These are phyloP conservation scores for Caenorhabditis wallacei DNA, from an alignment of 2,888 invertebrate species.

Conservation along the genomic window DNA sequence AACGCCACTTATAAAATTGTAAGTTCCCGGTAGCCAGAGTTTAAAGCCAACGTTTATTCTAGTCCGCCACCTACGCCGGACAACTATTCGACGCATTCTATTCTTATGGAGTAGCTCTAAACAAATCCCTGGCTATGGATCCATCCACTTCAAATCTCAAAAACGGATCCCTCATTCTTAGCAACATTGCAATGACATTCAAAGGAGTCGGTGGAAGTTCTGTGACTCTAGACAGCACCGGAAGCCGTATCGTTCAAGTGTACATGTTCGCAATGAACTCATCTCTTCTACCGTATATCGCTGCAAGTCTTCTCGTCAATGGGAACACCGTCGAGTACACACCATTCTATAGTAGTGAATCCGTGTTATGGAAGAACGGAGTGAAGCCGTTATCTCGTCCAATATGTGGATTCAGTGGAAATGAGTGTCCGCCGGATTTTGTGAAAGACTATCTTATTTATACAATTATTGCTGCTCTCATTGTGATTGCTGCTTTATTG, in stretches of 20 bases:
- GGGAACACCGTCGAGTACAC: slow-evolving; percentile 14
- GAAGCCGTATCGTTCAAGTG: slow-evolving; percentile 58
- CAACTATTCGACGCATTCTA: slow-evolving; percentile 65
- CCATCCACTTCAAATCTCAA: slow-evolving; percentile 46
- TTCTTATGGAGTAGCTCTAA: slow-evolving; percentile 56
- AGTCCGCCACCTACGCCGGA: slow-evolving; percentile 57
- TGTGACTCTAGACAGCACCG: slow-evolving; percentile 47
- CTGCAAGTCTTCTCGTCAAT: slow-evolving; percentile 45
- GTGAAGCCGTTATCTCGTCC: slow-evolving; percentile 48
- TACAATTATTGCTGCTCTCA: slow-evolving; percentile 62
- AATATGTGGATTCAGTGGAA: slow-evolving; percentile 69
- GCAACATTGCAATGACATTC: slow-evolving; percentile 50
- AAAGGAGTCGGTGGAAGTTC: slow-evolving; percentile 45
- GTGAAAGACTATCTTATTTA: slow-evolving; percentile 69
- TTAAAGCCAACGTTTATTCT: not conserved
- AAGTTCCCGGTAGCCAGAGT: not conserved
- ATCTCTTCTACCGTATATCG: slow-evolving; percentile 35
- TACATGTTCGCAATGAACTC: slow-evolving; percentile 55
- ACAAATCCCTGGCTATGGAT: slow-evolving; percentile 51
- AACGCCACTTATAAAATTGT: slow-evolving; percentile 43
- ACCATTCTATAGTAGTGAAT: slow-evolving; percentile 43
- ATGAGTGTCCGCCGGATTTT: slow-evolving; percentile 65
- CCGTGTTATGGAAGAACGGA: slow-evolving; percentile 45
- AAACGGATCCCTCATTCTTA: slow-evolving; percentile 47
- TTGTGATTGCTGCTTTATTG: slow-evolving; percentile 61